Percentiles rank a stretch among this genome's conserved stretches.
These are phyloP conservation scores for Ploceus nigricollis DNA, from an alignment of 2,113 vertebrate species.

Conservation along the genomic window DNA sequence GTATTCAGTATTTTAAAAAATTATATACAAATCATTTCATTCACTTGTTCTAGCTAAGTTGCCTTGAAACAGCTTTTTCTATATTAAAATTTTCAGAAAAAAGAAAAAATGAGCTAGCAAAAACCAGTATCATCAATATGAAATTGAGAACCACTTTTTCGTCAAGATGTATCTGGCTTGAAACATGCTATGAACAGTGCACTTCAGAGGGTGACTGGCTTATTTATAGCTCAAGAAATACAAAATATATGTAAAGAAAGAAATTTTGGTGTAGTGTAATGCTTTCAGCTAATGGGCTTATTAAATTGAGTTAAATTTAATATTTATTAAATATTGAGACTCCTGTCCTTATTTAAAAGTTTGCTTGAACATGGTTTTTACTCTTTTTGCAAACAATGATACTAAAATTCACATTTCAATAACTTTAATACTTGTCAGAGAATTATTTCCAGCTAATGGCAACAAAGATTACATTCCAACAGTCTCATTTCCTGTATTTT, in stretches of 20 bases:
- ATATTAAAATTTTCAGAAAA: neutral
- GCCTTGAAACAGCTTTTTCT: neutral
- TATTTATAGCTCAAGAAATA: neutral
- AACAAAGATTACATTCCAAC: neutral
- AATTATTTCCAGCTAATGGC: neutral
- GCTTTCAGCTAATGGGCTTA: neutral
- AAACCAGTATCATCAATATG: neutral
- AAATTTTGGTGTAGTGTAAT: neutral
- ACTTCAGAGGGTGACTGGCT: neutral
- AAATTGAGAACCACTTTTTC: neutral
- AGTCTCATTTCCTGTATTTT: neutral
- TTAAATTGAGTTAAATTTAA: neutral
- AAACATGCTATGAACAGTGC: neutral
- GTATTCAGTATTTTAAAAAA: neutral
- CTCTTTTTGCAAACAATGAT: neutral
- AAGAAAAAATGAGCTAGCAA: neutral
- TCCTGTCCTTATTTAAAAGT: neutral
- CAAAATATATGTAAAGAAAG: neutral
- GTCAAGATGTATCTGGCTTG: neutral
- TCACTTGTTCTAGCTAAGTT: neutral
- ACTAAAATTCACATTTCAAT: neutral
- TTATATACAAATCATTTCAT: neutral
- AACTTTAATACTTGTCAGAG: neutral
- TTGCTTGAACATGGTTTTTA: fast-evolving
- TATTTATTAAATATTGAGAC: neutral